phyloP scores from a whole-genome alignment of 1,140 invertebrate genomes.

The Drosophila teissieri region DNA sequence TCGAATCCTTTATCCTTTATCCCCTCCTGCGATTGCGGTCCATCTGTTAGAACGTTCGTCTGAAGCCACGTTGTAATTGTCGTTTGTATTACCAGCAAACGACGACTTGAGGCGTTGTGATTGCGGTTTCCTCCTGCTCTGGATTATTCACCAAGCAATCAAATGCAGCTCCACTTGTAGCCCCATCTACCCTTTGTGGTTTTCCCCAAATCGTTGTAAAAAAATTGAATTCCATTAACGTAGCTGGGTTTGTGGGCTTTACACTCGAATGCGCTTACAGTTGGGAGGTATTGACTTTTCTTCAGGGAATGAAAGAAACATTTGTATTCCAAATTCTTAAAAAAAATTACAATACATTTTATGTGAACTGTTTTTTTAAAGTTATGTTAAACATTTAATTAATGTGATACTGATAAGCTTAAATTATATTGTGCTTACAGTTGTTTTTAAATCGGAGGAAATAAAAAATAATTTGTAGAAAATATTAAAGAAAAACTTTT shows the following conservation, averaged over 20 bases:
- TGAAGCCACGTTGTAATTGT: constrained; percentile 77
- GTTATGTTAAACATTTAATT: no score
- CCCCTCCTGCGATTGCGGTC: constrained; percentile 55
- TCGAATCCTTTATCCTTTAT: constrained; percentile 5
- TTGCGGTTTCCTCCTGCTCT: constrained; percentile 58
- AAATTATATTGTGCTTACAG: no score
- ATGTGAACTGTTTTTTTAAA: no score
- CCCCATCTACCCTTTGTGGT: constrained; percentile 17
- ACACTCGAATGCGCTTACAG: constrained; percentile 1
- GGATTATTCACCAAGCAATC: neutral
- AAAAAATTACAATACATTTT: no score
- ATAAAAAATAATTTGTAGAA: no score
- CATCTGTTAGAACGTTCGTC: constrained; percentile 66
- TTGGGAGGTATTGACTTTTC: neutral
- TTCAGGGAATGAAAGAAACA: neutral
- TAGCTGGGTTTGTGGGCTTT: constrained; percentile 24
- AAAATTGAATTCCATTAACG: constrained; percentile 38
- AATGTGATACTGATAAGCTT: no score
- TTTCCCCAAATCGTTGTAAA: constrained; percentile 18
- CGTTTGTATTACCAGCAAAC: constrained; percentile 73
- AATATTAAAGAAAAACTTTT: no score
- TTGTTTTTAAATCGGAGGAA: no score
- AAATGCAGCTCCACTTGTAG: neutral
- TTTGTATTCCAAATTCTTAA: constrained; percentile 1
- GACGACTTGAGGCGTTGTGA: constrained; percentile 50